Evolutionary conservation across 2,113 vertebrate species (phyloP).

Genomic region (Gavialis gangeticus): DNA sequence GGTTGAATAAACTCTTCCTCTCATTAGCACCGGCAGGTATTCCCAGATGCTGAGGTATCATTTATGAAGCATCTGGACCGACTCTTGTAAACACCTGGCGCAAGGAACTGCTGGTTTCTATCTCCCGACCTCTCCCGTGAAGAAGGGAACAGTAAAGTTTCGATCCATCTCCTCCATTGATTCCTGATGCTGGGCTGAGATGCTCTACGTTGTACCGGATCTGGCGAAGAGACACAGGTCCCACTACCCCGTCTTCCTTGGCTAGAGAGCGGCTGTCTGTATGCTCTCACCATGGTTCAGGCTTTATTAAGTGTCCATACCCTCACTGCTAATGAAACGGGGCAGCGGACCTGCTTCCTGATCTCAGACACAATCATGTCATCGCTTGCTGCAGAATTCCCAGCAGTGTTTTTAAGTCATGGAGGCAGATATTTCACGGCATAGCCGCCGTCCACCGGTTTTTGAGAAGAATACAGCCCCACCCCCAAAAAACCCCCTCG

Average conservation of each 20-base stretch:
- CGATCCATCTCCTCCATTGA: not conserved
- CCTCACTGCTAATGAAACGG: not conserved
- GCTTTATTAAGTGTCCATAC: not conserved
- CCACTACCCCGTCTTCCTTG: not conserved
- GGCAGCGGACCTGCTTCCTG: not conserved
- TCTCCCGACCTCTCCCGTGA: not conserved
- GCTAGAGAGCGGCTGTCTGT: not conserved
- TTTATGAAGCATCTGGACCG: slow-evolving; percentile 31
- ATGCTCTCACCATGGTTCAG: not conserved
- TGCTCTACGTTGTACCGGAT: not conserved
- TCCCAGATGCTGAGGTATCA: slow-evolving; percentile 12
- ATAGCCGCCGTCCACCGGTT: not conserved
- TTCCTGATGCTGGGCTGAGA: not conserved
- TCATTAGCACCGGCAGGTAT: not conserved
- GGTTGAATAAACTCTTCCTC: not conserved
- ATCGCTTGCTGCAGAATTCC: not conserved
- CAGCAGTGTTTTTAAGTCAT: not conserved
- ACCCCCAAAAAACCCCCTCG: not conserved
- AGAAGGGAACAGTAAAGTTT: not conserved
- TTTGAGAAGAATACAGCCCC: not conserved
- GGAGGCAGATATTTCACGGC: not conserved
- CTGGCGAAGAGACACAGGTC: not conserved
- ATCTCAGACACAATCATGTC: not conserved
- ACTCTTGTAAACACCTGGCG: not conserved
- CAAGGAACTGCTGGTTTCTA: not conserved